Evolutionary conservation across 2,797 vertebrate species (phyloP), one percentile per base, ranked within the genome.

Genomic region (Smutsia temminckii): DNA sequence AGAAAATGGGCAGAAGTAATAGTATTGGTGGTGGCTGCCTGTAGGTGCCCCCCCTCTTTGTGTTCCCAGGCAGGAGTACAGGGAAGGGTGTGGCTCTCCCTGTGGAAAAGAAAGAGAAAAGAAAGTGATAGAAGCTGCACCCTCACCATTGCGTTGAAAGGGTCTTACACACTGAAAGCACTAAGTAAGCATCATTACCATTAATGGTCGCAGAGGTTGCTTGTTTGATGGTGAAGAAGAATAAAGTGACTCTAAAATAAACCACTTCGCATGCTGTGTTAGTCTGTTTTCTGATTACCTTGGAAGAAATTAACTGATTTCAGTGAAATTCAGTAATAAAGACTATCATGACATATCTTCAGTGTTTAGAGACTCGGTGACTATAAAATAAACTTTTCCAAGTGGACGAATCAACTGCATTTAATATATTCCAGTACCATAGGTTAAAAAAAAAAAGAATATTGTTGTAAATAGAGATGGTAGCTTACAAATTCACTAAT

Each of bases 281-380:
- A 61, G 23, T 85, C 53, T 94, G 23, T 93, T 93, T 85, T 93
- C 86, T 93, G 79, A 59, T 97, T 80, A 74, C 66, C 94, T 91
- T 92, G 71, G 34, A 79, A 94, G 77, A 63, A 94, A 59, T 87
- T 92, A 89, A 94, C 90, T 93, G 63, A 85, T 89, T 94, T 92
- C 84, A 90, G 51, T 77, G 34, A 46, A 93, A 86, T 83, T 79
- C 23, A 61, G 8, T 84, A 90, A 71, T 68, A 95, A 95, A 89
- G 51, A 84, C 37, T 59, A 57, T 80, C 61, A 86, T 32, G 49
- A 55, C n/a, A 27, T 69, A 32, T 9, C 69, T 85, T 80, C 25
- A 77, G 10, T 57, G 32, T 74, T 34, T 89, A 57, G 68, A 90
- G 78, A 94, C 37, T 34, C 59, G 77, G 25, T 72, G 32, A 87